Evolutionary conservation across 1,140 invertebrate species (phyloP).

Genomic region (Amyelois transitella): DNA sequence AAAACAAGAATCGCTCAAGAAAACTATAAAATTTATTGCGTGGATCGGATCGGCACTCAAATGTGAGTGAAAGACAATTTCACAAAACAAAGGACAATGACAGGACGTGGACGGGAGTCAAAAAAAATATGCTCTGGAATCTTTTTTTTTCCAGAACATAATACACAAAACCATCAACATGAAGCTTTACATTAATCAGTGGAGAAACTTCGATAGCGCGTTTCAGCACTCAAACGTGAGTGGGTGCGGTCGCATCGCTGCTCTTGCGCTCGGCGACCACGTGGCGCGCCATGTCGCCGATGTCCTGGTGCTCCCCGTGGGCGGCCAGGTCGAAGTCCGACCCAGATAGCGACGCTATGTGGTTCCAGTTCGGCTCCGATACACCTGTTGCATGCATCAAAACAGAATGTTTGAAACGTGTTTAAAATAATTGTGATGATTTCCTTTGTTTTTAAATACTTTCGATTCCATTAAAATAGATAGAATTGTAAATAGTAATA

Average conservation of each 20-base stretch:
- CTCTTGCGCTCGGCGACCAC: constrained; percentile 21
- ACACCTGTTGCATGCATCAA: constrained; percentile 18
- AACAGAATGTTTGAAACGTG: background rate
- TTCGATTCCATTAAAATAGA: too few species aligned
- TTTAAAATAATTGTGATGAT: too few species aligned
- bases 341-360: constrained; percentile 74
- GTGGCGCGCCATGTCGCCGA: constrained; percentile 34
- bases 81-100: too few species aligned
- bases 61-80: too few species aligned
- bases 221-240: constrained; percentile 31
- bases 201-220: background rate
- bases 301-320: constrained; percentile 62
- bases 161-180: background rate
- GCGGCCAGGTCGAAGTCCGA: constrained; percentile 79
- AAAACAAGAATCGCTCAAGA: too few species aligned
- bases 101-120: too few species aligned
- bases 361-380: constrained; percentile 69
- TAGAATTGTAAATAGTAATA: too few species aligned
- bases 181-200: background rate
- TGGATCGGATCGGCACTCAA: too few species aligned
- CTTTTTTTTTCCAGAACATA: background rate
- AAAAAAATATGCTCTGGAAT: too few species aligned
- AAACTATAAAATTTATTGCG: too few species aligned
- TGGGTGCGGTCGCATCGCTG: constrained; percentile 26
- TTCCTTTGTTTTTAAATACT: too few species aligned